These are phyloP conservation scores for Schizopygopsis pylzovi DNA, from an alignment of 2,797 vertebrate genomes.

Conservation along the genomic window DNA sequence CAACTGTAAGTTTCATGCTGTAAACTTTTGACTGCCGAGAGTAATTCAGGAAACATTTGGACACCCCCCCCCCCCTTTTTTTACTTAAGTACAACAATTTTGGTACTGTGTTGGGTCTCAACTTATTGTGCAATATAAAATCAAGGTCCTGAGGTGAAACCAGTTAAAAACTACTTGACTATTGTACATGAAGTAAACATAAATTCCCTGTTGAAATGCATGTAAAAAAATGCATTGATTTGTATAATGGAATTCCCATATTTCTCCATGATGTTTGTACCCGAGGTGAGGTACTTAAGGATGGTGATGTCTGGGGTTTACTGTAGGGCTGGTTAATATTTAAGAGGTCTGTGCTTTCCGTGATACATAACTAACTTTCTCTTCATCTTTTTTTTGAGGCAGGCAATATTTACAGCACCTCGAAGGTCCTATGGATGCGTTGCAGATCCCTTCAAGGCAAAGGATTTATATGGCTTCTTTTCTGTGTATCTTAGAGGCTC, in stretches of 20 bases:
- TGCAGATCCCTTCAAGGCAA: neutral
- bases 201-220: neutral
- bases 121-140: neutral
- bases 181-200: neutral
- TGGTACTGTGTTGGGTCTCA: neutral
- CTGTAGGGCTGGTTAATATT: conserved; percentile 47
- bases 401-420: conserved; percentile 43
- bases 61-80: too few relatives aligned
- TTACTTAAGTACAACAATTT: neutral
- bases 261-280: neutral
- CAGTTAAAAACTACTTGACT: neutral
- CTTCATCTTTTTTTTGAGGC: conserved; percentile 19
- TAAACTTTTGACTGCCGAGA: neutral
- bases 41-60: neutral
- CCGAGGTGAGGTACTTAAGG: conserved; percentile 23
- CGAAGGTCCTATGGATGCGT: conserved; percentile 18
- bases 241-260: conserved; percentile 23
- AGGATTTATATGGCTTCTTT: conserved; percentile 14
- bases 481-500: conserved; percentile 14
- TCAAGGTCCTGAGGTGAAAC: neutral
- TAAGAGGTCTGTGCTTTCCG: conserved; percentile 14
- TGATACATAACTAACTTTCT: conserved; percentile 43
- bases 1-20: neutral
- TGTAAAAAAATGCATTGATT: conserved; percentile 12
- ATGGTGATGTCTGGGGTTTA: conserved; percentile 15